Evolutionary conservation across 1,140 invertebrate species (phyloP).

Genomic region (Popillia japonica): DNA sequence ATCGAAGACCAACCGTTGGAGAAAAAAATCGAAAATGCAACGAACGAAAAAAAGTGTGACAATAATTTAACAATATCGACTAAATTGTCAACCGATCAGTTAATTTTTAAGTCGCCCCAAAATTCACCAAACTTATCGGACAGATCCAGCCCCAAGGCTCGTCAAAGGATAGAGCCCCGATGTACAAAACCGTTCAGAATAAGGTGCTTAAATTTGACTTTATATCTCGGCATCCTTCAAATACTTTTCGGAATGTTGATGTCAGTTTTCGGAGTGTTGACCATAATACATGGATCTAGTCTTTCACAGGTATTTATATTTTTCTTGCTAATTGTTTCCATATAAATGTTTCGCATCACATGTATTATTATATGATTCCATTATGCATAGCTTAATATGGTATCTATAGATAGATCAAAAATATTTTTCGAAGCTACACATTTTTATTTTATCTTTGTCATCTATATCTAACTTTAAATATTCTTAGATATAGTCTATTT

Average conservation of each 20-base stretch:
- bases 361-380: too few species aligned
- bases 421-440: too few species aligned
- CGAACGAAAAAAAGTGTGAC: constrained; percentile 42
- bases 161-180: constrained; percentile 53
- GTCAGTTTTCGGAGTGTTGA: constrained; percentile 66
- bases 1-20: neutral
- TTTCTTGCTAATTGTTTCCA: constrained; percentile 33
- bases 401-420: too few species aligned
- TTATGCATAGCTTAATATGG: too few species aligned
- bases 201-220: constrained; percentile 54
- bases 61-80: constrained; percentile 54
- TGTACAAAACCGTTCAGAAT: constrained; percentile 49
- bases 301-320: constrained; percentile 61
- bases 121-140: constrained; percentile 57
- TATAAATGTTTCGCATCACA: too few species aligned
- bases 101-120: constrained; percentile 66
- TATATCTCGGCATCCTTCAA: constrained; percentile 65
- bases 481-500: too few species aligned
- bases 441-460: neutral
- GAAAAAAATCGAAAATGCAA: neutral
- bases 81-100: constrained; percentile 64
- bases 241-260: constrained; percentile 66
- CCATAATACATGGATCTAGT: constrained; percentile 66
- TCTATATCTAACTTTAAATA: neutral
- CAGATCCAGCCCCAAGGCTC: constrained; percentile 45